Evolutionary conservation across 2,113 vertebrate species (phyloP).

Genomic region (Pleuronectes platessa): DNA sequence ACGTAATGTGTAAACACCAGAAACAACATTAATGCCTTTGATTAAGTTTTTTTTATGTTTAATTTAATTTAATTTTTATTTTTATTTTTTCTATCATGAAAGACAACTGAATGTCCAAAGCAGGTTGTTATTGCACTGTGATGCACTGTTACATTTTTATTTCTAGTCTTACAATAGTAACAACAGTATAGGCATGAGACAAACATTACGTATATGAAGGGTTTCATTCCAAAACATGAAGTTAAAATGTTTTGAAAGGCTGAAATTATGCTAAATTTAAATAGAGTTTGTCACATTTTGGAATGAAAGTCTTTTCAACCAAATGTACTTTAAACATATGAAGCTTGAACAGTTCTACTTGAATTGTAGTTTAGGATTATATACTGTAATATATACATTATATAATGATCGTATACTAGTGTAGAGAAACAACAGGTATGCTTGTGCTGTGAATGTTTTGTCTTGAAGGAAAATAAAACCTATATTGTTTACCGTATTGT

Average conservation of each 20-base stretch:
- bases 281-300: slow-evolving; percentile 10
- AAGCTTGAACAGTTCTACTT: slow-evolving; percentile 48
- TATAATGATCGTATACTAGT: slow-evolving; percentile 31
- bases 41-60: slow-evolving; percentile 27
- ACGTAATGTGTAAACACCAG: slow-evolving; percentile 1
- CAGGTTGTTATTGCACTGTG: slow-evolving; percentile 36
- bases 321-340: slow-evolving; percentile 41
- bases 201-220: slow-evolving; percentile 5
- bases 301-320: slow-evolving; percentile 27
- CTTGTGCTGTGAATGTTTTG: slow-evolving; percentile 38
- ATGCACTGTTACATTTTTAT: slow-evolving; percentile 19
- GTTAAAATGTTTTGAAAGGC: not conserved
- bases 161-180: not conserved
- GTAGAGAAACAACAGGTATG: slow-evolving; percentile 17
- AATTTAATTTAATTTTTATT: not conserved
- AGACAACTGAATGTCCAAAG: slow-evolving; percentile 35
- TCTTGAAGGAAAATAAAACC: slow-evolving; percentile 53
- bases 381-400: slow-evolving; percentile 29
- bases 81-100: not conserved
- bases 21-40: slow-evolving; percentile 43
- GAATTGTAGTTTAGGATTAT: slow-evolving; percentile 47
- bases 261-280: slow-evolving; percentile 16
- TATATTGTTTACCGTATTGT: slow-evolving; percentile 8
- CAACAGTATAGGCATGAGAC: slow-evolving; percentile 45
- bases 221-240: slow-evolving; percentile 24